phyloP scores from a whole-genome alignment of 2,888 invertebrate species.

The Criorhina ranunculi region DNA sequence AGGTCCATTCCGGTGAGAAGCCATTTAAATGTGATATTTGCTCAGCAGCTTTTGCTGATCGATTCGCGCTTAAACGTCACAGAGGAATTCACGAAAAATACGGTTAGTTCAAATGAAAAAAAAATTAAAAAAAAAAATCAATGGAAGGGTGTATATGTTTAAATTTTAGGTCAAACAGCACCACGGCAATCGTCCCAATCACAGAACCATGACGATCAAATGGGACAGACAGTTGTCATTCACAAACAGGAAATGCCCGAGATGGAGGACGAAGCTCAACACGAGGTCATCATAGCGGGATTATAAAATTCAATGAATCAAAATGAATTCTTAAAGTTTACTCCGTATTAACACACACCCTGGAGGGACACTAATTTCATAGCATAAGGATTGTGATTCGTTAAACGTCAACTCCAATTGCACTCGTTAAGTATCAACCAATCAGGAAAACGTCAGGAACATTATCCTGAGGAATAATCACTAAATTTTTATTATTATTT shows the following conservation, averaged over 20 bases:
- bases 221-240: constrained; percentile 81
- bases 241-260: constrained; percentile 84
- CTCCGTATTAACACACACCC: constrained; percentile 58
- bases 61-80: constrained; percentile 94
- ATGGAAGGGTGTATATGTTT: neutral
- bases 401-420: constrained; percentile 54
- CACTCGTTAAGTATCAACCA: constrained; percentile 64
- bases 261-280: constrained; percentile 84
- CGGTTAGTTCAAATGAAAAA: constrained; percentile 84
- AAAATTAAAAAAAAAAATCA: neutral
- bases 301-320: constrained; percentile 81
- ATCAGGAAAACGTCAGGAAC: constrained; percentile 42
- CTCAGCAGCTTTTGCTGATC: constrained; percentile 93
- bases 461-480: constrained; percentile 10
- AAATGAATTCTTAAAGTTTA: constrained; percentile 65
- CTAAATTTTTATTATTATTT: constrained; percentile 8
- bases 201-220: constrained; percentile 72
- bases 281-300: constrained; percentile 83
- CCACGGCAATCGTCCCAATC: constrained; percentile 85
- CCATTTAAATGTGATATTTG: constrained; percentile 94
- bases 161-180: constrained; percentile 82
- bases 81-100: constrained; percentile 95
- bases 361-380: constrained; percentile 10
- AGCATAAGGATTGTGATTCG: constrained; percentile 67
- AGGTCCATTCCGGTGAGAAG: constrained; percentile 92